A percentile compares a stretch with the other conserved stretches of the same genome.
These are phyloP conservation scores for Hipparchia semele DNA, from an alignment of 2,888 invertebrate genomes.

Conservation along the genomic window DNA sequence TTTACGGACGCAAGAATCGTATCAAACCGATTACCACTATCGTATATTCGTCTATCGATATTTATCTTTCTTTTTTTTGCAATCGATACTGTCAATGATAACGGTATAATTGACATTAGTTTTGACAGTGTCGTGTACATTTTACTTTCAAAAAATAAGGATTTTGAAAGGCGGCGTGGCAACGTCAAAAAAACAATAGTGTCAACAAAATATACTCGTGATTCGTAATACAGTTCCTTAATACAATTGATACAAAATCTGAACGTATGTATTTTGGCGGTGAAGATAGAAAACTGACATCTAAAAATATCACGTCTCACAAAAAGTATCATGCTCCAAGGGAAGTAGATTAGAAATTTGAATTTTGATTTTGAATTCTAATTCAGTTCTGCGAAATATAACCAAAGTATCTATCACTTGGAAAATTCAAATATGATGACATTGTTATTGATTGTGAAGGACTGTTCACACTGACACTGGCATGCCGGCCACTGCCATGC, in stretches of 20 bases:
- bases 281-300: constrained; percentile 4
- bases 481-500: no score
- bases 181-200: background rate
- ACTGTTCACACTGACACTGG: no score
- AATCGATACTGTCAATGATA: background rate
- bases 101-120: background rate
- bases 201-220: background rate
- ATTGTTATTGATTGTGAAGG: no score
- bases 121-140: background rate
- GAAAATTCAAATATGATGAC: no score
- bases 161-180: background rate
- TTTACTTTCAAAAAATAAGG: background rate
- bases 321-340: constrained; percentile 6
- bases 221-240: no score
- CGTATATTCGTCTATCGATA: background rate
- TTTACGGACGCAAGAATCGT: background rate
- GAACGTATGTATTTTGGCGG: background rate
- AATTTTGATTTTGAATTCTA: constrained; percentile 9
- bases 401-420: constrained; percentile 3
- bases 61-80: background rate
- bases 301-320: background rate
- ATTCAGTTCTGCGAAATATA: constrained; percentile 20
- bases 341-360: background rate
- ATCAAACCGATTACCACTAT: background rate
- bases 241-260: background rate